A percentile compares a stretch with the other conserved stretches of the same genome.
Conservation (phyloP, 64 coral and sea anemone species). For the Anthopleura sola region DNA sequence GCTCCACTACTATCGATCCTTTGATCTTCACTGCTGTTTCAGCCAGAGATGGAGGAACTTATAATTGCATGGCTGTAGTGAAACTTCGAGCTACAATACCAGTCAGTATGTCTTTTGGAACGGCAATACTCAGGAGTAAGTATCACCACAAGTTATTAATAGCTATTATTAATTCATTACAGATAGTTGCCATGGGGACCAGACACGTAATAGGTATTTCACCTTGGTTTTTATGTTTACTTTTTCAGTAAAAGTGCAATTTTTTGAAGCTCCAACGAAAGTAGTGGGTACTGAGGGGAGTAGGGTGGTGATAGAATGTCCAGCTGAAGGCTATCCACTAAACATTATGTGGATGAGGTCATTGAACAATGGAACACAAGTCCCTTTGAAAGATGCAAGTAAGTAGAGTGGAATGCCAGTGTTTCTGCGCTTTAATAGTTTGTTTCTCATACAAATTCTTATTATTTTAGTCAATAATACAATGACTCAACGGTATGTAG, state of each 20-base stretch:
- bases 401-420: background rate
- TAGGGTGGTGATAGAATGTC: constrained; percentile 20
- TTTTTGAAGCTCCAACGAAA: background rate
- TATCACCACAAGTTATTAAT: background rate
- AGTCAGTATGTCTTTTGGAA: background rate
- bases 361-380: background rate
- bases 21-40: background rate
- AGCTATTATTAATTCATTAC: too few species aligned
- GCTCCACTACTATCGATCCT: background rate
- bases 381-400: background rate
- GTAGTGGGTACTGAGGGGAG: background rate
- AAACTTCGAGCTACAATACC: background rate
- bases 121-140: background rate
- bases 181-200: too few species aligned
- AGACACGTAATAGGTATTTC: too few species aligned
- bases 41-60: background rate
- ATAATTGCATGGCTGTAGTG: background rate
- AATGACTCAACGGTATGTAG: background rate
- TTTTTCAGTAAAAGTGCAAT: background rate
- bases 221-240: background rate
- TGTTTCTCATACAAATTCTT: background rate
- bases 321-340: constrained; percentile 26
- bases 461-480: background rate
- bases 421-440: background rate
- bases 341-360: background rate